Evolutionary conservation across 2,113 vertebrate genomes (phyloP).

Genomic region (Blennius ocellaris): DNA sequence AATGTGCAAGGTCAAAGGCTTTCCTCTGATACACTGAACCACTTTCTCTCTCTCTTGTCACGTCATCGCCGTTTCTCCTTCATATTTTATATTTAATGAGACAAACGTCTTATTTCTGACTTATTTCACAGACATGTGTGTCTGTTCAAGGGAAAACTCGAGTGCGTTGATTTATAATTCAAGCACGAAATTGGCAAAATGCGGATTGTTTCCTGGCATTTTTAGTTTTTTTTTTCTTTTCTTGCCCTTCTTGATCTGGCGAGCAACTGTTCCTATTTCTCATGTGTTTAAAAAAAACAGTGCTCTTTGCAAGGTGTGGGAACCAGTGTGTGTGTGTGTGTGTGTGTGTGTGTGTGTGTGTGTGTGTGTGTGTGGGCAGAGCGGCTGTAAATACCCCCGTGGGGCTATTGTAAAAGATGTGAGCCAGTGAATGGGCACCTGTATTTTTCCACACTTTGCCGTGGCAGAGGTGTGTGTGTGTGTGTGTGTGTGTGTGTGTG

Average conservation of each 20-base stretch:
- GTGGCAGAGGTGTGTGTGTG: background rate
- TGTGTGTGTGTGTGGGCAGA: conserved; percentile 36
- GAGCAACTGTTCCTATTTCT: conserved; percentile 11
- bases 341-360: too few species aligned
- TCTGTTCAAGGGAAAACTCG: background rate
- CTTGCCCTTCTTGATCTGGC: background rate
- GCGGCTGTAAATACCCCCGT: conserved; percentile 6
- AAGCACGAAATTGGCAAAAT: background rate
- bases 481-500: too few species aligned
- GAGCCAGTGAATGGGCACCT: conserved; percentile 32
- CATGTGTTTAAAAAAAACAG: conserved; percentile 4
- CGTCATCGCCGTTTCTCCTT: background rate
- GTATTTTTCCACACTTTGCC: conserved; percentile 58
- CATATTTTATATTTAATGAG: background rate
- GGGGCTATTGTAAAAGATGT: conserved; percentile 10
- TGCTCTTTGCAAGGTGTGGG: conserved; percentile 36
- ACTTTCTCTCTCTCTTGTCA: conserved; percentile 6
- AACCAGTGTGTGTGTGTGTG: conserved; percentile 34
- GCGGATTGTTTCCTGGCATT: background rate
- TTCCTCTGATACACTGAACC: conserved; percentile 7
- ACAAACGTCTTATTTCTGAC: too few species aligned
- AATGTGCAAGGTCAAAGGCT: conserved; percentile 57
- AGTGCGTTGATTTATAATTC: background rate
- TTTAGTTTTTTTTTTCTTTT: background rate
- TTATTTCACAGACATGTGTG: too few species aligned